Percentiles rank a stretch among this genome's conserved stretches.
These are phyloP conservation scores for Drosophila melanica DNA, from an alignment of 1,140 invertebrate species.

Conservation along the genomic window DNA sequence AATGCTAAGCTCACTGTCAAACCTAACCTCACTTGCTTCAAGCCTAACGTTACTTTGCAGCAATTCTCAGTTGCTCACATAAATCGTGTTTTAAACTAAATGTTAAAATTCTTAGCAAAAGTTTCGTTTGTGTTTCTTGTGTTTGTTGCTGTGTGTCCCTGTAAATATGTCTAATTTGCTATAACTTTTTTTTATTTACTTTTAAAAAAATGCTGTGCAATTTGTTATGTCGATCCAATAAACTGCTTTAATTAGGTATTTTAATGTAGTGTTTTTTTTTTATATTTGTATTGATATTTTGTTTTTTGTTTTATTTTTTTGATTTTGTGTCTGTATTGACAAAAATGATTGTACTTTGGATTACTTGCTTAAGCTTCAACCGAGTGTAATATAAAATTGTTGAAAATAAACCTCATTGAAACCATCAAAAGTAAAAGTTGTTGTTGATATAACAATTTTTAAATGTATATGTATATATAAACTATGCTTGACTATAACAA, in stretches of 20 bases:
- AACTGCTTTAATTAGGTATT: conserved; percentile 13
- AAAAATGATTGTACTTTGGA: conserved; percentile 82
- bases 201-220: conserved; percentile 8
- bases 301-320: conserved; percentile 14
- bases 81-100: conserved; percentile 68
- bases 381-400: conserved; percentile 54
- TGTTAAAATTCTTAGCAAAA: conserved; percentile 73
- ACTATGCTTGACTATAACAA: conserved; percentile 21
- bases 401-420: conserved; percentile 63
- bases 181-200: conserved; percentile 1
- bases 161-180: conserved; percentile 55
- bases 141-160: conserved; percentile 56
- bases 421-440: conserved; percentile 66
- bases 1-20: conserved; percentile 13
- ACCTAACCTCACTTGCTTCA: conserved; percentile 28
- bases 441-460: conserved; percentile 39
- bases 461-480: conserved; percentile 26
- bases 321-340: conserved; percentile 72
- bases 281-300: conserved; percentile 8
- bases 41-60: conserved; percentile 7
- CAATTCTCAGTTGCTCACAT: conserved; percentile 26
- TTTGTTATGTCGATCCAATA: conserved; percentile 15
- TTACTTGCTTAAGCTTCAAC: conserved; percentile 76
- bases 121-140: conserved; percentile 40
- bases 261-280: conserved; percentile 1